Percentiles rank a stretch among this genome's conserved stretches.
Evolutionary conservation across 2,113 vertebrate genomes (phyloP).

Genomic region (Amphiprion ocellaris): DNA sequence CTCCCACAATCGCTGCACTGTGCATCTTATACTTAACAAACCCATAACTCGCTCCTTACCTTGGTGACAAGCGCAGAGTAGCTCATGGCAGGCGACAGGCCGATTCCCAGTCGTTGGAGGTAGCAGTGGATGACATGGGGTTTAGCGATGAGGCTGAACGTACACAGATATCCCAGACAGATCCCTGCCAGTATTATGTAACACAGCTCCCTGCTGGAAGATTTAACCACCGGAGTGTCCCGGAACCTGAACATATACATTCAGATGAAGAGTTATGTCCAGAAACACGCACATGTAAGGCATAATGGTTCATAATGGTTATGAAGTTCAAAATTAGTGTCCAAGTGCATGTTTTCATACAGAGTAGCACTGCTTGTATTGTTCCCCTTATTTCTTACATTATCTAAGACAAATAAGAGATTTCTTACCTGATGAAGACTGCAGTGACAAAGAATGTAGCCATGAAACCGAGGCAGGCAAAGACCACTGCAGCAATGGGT

Average conservation of each 20-base stretch:
- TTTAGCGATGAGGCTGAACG: conserved; percentile 96
- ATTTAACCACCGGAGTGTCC: conserved; percentile 98
- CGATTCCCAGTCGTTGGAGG: conserved; percentile 95
- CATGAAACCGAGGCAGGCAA: conserved; percentile 94
- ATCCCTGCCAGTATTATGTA: conserved; percentile 98
- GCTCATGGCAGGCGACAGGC: conserved; percentile 94
- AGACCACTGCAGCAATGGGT: conserved; percentile 96
- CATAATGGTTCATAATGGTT: no score
- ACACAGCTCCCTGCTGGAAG: conserved; percentile 97
- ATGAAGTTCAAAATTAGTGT: neutral
- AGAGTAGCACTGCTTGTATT: no score
- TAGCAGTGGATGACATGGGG: conserved; percentile 95
- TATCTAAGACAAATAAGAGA: neutral
- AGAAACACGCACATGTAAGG: neutral
- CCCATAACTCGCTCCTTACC: conserved; percentile 42
- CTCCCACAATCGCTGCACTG: neutral
- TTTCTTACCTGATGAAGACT: conserved; percentile 91
- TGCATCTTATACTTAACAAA: neutral
- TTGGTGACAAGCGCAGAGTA: conserved; percentile 81
- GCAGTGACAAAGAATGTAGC: conserved; percentile 95
- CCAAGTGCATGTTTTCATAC: neutral
- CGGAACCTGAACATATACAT: conserved; percentile 77
- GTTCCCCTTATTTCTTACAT: no score
- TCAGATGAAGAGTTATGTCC: neutral
- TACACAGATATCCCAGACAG: conserved; percentile 97